Conservation (phyloP, 2,888 invertebrate species). For the Hypsopygia costalis region DNA sequence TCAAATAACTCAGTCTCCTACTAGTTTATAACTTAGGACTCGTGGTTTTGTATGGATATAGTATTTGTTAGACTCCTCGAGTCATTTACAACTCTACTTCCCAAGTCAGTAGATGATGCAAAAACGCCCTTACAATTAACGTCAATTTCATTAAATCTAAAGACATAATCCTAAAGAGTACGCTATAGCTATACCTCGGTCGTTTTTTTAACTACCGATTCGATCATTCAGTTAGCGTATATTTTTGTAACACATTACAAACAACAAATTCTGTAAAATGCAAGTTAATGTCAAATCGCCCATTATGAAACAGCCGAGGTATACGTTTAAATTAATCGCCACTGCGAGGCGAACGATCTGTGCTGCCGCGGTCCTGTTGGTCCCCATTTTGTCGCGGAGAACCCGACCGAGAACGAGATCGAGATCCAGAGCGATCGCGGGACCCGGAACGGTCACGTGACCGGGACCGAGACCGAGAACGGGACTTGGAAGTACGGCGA, state of each 20-base stretch:
- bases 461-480: conserved; percentile 45
- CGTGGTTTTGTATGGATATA: too few relatives aligned
- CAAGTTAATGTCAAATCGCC: too few relatives aligned
- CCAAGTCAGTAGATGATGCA: neutral
- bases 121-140: conserved; percentile 9
- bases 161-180: conserved; percentile 24
- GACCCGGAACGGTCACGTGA: conserved; percentile 47
- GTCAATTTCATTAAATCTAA: conserved; percentile 24
- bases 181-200: neutral
- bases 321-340: conserved; percentile 44
- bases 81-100: too few relatives aligned
- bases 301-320: too few relatives aligned
- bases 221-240: too few relatives aligned
- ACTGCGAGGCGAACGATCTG: conserved; percentile 67
- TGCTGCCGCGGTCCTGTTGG: conserved; percentile 46
- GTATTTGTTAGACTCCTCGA: too few relatives aligned
- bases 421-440: conserved; percentile 46
- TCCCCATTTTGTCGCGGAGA: conserved; percentile 68
- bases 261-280: too few relatives aligned
- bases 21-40: too few relatives aligned
- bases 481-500: conserved; percentile 60
- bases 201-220: too few relatives aligned
- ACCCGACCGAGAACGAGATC: conserved; percentile 47
- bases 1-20: too few relatives aligned
- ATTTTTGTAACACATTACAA: too few relatives aligned